Percentiles rank a stretch among this genome's conserved stretches.
These are phyloP conservation scores for Pyralis farinalis DNA, from an alignment of 2,888 invertebrate genomes.

Conservation along the genomic window DNA sequence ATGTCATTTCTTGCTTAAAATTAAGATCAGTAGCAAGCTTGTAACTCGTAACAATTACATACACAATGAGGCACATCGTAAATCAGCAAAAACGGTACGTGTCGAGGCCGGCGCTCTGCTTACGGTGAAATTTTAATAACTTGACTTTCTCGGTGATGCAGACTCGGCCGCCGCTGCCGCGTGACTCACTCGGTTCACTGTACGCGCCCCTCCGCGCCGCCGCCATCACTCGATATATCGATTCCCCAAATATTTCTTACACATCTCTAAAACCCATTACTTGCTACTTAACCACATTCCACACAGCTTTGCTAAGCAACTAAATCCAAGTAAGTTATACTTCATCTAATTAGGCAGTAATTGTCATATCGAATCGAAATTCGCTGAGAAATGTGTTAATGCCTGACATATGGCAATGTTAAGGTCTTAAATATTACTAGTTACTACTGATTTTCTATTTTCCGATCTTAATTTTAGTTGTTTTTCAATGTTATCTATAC, in stretches of 20 bases:
- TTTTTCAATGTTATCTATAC: no score
- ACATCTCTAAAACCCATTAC: conserved; percentile 13
- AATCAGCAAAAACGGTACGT: conserved; percentile 49
- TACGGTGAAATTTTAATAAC: conserved; percentile 77
- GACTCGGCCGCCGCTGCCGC: conserved; percentile 18
- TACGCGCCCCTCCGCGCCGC: conserved; percentile 20
- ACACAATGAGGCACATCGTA: conserved; percentile 26
- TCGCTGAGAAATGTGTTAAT: no score
- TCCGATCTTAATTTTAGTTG: no score
- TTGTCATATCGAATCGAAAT: no score
- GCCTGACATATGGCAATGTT: no score
- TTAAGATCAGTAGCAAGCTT: conserved; percentile 1
- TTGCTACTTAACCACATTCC: no score
- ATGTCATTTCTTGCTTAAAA: neutral
- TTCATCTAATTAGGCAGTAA: no score
- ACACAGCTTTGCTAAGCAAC: no score
- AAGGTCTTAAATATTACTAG: no score
- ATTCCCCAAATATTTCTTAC: conserved; percentile 17
- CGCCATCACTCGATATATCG: conserved; percentile 8
- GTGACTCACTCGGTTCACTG: conserved; percentile 49
- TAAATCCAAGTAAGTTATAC: no score
- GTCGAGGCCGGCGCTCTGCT: conserved; percentile 49
- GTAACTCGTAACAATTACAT: conserved; percentile 13
- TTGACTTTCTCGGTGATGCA: conserved; percentile 63
- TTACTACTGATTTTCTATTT: no score